Percentiles rank a stretch among this genome's conserved stretches.
Evolutionary conservation across 2,888 invertebrate species (phyloP).

Genomic region (Unio pictorum): DNA sequence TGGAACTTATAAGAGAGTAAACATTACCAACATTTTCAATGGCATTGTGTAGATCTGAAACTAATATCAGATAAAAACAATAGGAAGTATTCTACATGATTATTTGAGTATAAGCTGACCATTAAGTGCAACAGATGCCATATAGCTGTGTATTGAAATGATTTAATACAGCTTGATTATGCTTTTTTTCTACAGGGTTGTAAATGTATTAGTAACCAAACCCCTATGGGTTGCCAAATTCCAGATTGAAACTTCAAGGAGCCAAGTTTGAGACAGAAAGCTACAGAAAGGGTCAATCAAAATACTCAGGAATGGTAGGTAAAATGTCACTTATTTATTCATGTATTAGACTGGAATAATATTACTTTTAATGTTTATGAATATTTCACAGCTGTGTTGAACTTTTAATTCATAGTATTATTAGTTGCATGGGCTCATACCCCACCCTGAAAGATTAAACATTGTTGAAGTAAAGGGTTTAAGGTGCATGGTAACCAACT

Average conservation of each 20-base stretch:
- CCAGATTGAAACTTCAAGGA: slow-evolving; percentile 86
- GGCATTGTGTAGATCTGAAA: no score
- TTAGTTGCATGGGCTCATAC: no score
- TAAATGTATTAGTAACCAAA: slow-evolving; percentile 88
- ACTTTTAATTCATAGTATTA: no score
- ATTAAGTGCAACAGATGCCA: no score
- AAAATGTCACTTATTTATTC: slow-evolving; percentile 23
- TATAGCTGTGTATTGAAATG: no score
- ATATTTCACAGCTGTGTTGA: no score
- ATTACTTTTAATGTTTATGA: no score
- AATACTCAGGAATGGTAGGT: slow-evolving; percentile 61
- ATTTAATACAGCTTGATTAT: not conserved
- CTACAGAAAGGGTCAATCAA: slow-evolving; percentile 36
- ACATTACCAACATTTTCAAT: no score
- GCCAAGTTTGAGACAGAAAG: slow-evolving; percentile 61
- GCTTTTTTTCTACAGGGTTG: slow-evolving; percentile 72
- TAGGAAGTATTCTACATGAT: not conserved
- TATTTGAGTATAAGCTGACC: not conserved
- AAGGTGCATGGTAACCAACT: no score
- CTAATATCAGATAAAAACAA: not conserved
- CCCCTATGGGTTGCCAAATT: slow-evolving; percentile 94
- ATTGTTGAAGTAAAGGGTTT: no score
- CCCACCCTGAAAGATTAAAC: no score
- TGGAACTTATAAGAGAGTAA: no score
- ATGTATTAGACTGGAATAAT: not conserved